These are phyloP conservation scores for Dermochelys coriacea DNA, from an alignment of 2,797 vertebrate species.

Conservation along the genomic window DNA sequence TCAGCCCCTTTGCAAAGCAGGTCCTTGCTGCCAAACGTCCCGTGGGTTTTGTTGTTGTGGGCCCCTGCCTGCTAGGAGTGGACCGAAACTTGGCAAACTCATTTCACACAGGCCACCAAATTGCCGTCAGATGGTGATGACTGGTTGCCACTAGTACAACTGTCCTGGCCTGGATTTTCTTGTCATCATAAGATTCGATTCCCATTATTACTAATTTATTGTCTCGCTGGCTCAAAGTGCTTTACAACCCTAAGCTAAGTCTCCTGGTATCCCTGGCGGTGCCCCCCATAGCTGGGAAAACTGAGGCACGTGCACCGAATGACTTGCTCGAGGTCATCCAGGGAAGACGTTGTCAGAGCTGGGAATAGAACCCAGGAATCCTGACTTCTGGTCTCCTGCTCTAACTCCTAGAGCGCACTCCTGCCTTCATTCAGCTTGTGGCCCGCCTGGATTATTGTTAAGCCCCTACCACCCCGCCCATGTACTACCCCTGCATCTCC, in stretches of 20 bases:
- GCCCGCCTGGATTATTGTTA: not conserved
- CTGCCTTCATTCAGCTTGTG: not conserved
- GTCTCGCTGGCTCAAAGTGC: not conserved
- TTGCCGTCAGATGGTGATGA: not conserved
- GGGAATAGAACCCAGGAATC: not conserved
- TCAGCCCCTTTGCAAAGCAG: too few species aligned
- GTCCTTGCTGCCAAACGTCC: too few species aligned
- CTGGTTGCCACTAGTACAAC: not conserved
- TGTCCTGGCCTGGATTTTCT: not conserved
- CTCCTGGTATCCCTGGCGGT: not conserved
- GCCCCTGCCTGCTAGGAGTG: not conserved
- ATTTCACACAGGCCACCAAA: not conserved
- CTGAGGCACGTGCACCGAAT: not conserved
- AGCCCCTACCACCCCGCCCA: accelerated
- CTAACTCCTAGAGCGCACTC: too few species aligned
- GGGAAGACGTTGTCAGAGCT: not conserved
- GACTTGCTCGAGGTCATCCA: too few species aligned
- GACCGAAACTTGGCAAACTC: not conserved
- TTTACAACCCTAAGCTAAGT: not conserved
- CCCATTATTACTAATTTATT: too few species aligned
- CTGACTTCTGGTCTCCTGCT: not conserved
- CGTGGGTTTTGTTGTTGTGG: not conserved
- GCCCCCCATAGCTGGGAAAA: not conserved
- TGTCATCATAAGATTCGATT: too few species aligned
- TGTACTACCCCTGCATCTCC: too few species aligned